These are phyloP conservation scores for Dioctria rufipes DNA, from an alignment of 2,888 invertebrate genomes.

Conservation along the genomic window DNA sequence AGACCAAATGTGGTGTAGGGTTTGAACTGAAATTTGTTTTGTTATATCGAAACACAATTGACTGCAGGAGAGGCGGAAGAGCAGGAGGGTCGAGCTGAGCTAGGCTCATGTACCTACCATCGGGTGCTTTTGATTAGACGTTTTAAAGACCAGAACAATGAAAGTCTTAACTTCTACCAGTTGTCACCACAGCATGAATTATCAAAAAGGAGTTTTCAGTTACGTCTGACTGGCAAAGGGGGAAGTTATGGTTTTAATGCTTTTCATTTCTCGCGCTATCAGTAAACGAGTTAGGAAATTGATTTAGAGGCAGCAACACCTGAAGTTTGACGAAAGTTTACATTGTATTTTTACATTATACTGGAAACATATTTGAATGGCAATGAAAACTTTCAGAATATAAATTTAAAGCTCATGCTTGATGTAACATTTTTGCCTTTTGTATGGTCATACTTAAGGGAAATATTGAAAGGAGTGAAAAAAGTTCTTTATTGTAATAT, in stretches of 20 bases:
- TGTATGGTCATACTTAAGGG: too few species aligned
- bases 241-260: constrained; percentile 42
- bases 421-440: too few species aligned
- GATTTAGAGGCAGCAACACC: constrained; percentile 34
- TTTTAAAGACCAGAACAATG: constrained; percentile 46
- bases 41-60: constrained; percentile 48
- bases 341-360: background rate
- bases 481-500: too few species aligned
- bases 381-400: background rate
- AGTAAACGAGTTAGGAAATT: constrained; percentile 38
- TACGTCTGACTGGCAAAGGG: constrained; percentile 22
- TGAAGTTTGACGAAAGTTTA: constrained; percentile 39
- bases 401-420: too few species aligned
- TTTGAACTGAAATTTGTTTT: constrained; percentile 55
- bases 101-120: background rate
- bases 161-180: constrained; percentile 38
- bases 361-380: constrained; percentile 1
- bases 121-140: constrained; percentile 47
- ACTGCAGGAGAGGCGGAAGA: background rate
- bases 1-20: constrained; percentile 57
- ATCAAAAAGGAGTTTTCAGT: constrained; percentile 24
- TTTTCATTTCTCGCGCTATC: background rate
- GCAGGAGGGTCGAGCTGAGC: background rate
- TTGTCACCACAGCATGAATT: constrained; percentile 49
- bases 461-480: too few species aligned